Percentiles rank a stretch among this genome's conserved stretches.
Conservation (phyloP, 2,888 invertebrate species). For the Agapostemon virescens region DNA sequence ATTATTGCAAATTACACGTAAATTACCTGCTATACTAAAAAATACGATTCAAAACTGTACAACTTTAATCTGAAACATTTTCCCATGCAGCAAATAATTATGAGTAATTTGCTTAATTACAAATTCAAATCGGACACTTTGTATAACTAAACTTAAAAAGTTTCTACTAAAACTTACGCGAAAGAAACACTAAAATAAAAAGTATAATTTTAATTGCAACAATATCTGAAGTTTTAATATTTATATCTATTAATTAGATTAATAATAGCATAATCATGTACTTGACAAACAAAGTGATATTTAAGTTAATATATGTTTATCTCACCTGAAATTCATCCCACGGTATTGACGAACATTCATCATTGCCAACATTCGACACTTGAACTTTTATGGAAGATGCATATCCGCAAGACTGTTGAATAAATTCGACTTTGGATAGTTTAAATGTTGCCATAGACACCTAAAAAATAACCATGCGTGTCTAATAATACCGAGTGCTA, state of each 20-base stretch:
- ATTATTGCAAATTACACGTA: neutral
- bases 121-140: constrained; percentile 13
- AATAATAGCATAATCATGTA: constrained; percentile 51
- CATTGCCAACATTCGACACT: constrained; percentile 87
- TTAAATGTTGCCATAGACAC: constrained; percentile 84
- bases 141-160: constrained; percentile 34
- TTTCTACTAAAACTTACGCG: constrained; percentile 45
- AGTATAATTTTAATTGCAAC: constrained; percentile 44
- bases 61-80: neutral
- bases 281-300: constrained; percentile 41
- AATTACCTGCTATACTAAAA: neutral
- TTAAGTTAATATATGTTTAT: constrained; percentile 18
- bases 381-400: constrained; percentile 86
- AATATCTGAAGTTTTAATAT: constrained; percentile 38
- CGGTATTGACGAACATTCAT: constrained; percentile 93
- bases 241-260: constrained; percentile 42
- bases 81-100: neutral
- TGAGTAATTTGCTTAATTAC: constrained; percentile 6
- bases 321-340: constrained; percentile 97
- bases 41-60: neutral
- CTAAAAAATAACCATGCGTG: constrained; percentile 67
- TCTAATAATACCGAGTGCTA: neutral
- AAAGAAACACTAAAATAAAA: constrained; percentile 46
- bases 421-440: constrained; percentile 87
- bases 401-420: constrained; percentile 87